Base-by-base conservation (phyloP, 64 coral and sea anemone species). In the Actinia tenebrosa region DNA sequence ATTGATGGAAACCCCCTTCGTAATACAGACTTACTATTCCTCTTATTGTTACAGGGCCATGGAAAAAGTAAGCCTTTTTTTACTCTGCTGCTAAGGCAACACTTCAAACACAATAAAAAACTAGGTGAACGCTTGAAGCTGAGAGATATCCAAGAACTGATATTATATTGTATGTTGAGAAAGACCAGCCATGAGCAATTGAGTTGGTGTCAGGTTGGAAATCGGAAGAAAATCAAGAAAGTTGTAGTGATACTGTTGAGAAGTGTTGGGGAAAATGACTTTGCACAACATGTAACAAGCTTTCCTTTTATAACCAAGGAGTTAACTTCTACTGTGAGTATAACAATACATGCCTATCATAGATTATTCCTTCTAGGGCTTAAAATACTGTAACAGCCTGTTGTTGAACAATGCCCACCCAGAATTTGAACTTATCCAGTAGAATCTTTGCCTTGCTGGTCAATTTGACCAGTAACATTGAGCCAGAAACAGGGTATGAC, bases 211-310 rank as follows among this genome's bases (percentile, higher is more conserved):
- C 18, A 83, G 3, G 25, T 93, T 10, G n/a, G 8, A 25, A 27
- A 64, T 42, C 69, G 71, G 17, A 75, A 64, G 25, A 66, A 83
- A 56, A 60, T 97, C 71, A 84, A 88, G 14, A 97, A 91, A 71
- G 88, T 91, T 60, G 81, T 97, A 8, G 80, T 97, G 47, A 78
- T 93, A 84, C 17, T 90, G 55, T 45, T 93, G 10, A 93, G 91
- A 84, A 68, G 84, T 30, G 71, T 97, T 62, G 94, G 94, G 7
- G 71, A 87, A 79, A 84, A 84, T 22, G 94, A 97, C 44, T 97
- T 84, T 78, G 27, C 3, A 10, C 25, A 88, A 18, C 44, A 93
- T 64, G 23, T 64, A 56, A 47, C 54, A 16, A 69, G 50, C 43
- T 97, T 93, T 63, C 42, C 64, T 45, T 83, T 90, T 23, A 71